Evolutionary conservation across 1,140 invertebrate species (phyloP), one percentile per base, ranked within the genome.

Genomic region (Magallana angulata): DNA sequence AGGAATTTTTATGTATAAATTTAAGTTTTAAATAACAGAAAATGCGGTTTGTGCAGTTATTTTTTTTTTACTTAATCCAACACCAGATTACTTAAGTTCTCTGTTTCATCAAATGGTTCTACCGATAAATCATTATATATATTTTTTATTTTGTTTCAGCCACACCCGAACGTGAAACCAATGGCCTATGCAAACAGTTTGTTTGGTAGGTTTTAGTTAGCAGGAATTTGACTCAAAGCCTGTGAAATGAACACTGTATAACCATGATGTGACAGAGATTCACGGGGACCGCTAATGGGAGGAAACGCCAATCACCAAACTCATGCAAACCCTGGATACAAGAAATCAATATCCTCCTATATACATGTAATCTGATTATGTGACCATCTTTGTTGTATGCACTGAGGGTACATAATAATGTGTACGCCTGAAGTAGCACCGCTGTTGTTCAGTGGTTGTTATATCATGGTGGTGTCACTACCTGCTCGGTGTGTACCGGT

Each of bases 141-240:
- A 87, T 94, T 76, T 93, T 30, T 30, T 6, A 94, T 94, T 95
- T 92, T 93, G 90, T 97, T 97, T 91, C 95, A 98, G 97, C 97
- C 98, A 92, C 98, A 99, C 96, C 98, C 98, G n/a, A 97, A 98
- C 94, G 97, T 99, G 68, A 98, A 97, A 95, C 98, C 98, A 85
- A 99, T 99, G 98, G 97, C 97, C 62, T 99, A 99, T 95, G 98
- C 98, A 90, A 95, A 92, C 84, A 92, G 94, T 30, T 87, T 94
- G 93, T 95, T 92, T 91, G 92, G 87, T n/a, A 85, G 94, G 82
- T 93, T 94, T 89, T 87, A 71, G 24, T 30, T 30, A 30, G 8
- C 68, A 71, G 68, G 36, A 24, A 7, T 18, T 14, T 36, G 36
- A 36, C 36, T 36, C 5, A 1, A 36, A 36, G 36, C 36, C 36